phyloP scores from a whole-genome alignment of 2,113 vertebrate genomes.

The Ondatra zibethicus region DNA sequence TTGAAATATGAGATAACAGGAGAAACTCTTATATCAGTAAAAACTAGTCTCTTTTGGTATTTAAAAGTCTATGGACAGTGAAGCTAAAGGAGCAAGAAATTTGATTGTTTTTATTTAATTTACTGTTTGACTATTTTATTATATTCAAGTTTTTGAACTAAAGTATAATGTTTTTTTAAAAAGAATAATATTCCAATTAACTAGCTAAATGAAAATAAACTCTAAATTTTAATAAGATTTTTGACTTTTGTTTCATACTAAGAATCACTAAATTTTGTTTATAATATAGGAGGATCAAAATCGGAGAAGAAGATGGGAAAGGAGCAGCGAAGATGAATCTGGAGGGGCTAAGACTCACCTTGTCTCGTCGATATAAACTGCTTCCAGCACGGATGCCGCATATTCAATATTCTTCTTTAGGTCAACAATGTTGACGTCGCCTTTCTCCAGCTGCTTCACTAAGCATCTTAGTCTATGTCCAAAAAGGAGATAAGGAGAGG shows the following conservation, averaged over 20 bases:
- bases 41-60: background rate
- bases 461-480: constrained; percentile 93
- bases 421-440: constrained; percentile 94
- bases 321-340: background rate
- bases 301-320: background rate
- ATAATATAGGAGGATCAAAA: background rate
- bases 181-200: background rate
- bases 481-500: constrained; percentile 18
- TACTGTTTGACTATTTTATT: background rate
- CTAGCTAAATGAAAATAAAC: background rate
- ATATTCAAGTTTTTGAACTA: background rate
- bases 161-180: background rate
- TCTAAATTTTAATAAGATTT: constrained; percentile 46
- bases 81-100: background rate
- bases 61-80: background rate
- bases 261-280: background rate
- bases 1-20: background rate
- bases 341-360: constrained; percentile 85
- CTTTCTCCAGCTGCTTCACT: constrained; percentile 96
- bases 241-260: background rate
- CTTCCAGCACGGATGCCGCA: constrained; percentile 96
- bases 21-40: background rate
- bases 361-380: constrained; percentile 98
- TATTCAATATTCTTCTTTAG: constrained; percentile 98
- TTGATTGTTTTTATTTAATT: constrained; percentile 14